Evolutionary conservation across 2,888 invertebrate genomes (phyloP), one percentile per base, ranked within the genome.

Genomic region (Catocala sponsa): DNA sequence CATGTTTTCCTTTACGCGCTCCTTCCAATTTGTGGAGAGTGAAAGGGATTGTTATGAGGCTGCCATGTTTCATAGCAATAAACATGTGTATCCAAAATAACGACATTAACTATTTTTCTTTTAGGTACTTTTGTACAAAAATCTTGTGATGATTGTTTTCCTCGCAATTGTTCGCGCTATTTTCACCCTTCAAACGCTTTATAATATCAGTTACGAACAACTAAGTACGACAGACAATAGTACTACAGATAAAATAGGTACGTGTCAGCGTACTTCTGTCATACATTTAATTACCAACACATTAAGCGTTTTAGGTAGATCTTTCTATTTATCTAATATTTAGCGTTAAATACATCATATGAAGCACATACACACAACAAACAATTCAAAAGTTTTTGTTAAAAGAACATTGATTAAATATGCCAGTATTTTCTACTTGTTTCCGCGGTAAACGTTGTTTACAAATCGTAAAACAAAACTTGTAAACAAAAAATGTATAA

Each of bases 1-100:
- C 92, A 91, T 94, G 94, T 94, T 94, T 93, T 94, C 90, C 91
- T 94, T 94, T 93, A 92, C 92, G 91, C 92, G 92, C 90, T 92
- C 80, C 91, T 92, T 91, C 92, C 94, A 92, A 94, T 94, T 94
- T 94, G 93, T 91, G 92, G 91, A 92, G 92, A 94, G 93, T 93
- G 93, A 94, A 94, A 93, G 91, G 91, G 91, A 94, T 92, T 94
- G 92, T 93, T 93, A 94, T 92, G 91, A 91, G 89, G 84, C 89
- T 91, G 91, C 92, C 91, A 93, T 92, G 91, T 92, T 93, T 93
- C 91, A 91, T 92, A 90, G 89, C 89, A 92, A 92, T 94, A 93
- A 93, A 93, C 92, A 92, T 91, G 91, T 92, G 90, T 92, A 92
- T 91, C 90, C 90, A 90, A 91, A 92, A 91, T 91, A 92, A 91